These are phyloP conservation scores for Tribolium castaneum DNA, from an alignment of 1,140 invertebrate species.

Conservation along the genomic window DNA sequence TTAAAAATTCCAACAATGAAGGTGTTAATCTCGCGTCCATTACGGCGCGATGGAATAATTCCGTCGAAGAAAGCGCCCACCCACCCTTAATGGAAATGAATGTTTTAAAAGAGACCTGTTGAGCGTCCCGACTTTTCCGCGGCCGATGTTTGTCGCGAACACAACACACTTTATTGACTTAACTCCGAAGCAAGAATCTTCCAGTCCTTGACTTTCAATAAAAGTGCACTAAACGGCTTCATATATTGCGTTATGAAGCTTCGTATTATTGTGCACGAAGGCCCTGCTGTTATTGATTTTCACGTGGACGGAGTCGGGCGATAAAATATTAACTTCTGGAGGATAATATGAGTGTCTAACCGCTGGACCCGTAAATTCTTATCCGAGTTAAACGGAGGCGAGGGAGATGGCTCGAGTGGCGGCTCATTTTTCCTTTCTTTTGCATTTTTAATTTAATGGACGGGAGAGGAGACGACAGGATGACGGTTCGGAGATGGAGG, in stretches of 20 bases:
- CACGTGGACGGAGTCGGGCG: not conserved
- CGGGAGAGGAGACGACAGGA: not conserved
- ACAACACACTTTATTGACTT: constrained; percentile 15
- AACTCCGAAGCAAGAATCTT: not conserved
- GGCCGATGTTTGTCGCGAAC: not conserved
- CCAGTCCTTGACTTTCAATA: constrained; percentile 1
- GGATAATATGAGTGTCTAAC: constrained; percentile 20
- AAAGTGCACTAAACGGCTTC: constrained; percentile 10
- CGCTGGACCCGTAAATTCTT: constrained; percentile 17
- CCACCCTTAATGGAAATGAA: constrained; percentile 37
- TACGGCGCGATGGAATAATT: not conserved
- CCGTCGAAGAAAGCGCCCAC: constrained; percentile 9
- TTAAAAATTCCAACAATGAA: constrained; percentile 7
- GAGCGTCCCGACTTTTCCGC: not conserved
- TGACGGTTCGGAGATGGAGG: not conserved
- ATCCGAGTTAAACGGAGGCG: not conserved
- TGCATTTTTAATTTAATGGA: constrained; percentile 11
- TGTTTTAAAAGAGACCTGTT: constrained; percentile 38
- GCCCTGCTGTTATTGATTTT: constrained; percentile 6
- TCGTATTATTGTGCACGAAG: constrained; percentile 11
- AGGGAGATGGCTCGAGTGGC: not conserved
- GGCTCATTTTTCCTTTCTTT: not conserved
- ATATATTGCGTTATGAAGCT: constrained; percentile 26
- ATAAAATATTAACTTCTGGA: constrained; percentile 33
- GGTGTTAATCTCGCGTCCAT: constrained; percentile 12